phyloP scores from a whole-genome alignment of 1,140 invertebrate species.

The Cydia splendana region DNA sequence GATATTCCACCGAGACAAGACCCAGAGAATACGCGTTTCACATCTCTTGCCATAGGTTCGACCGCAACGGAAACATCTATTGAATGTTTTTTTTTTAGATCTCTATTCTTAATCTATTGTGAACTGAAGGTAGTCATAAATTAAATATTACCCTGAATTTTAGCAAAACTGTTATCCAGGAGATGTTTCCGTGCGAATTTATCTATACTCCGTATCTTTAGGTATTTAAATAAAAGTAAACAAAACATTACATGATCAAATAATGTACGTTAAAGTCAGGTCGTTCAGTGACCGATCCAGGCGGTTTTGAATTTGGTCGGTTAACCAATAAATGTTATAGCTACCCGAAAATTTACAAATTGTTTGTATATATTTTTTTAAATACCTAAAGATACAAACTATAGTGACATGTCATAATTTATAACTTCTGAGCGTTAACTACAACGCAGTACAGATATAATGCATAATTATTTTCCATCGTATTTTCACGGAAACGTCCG shows the following conservation, averaged over 20 bases:
- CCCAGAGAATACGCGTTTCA: not conserved
- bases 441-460: too few relatives aligned
- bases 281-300: too few relatives aligned
- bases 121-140: constrained; percentile 15
- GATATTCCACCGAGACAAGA: not conserved
- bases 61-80: not conserved
- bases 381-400: too few relatives aligned
- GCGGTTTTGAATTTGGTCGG: too few relatives aligned
- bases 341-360: too few relatives aligned
- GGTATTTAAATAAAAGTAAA: too few relatives aligned
- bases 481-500: too few relatives aligned
- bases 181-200: constrained; percentile 12
- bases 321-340: too few relatives aligned
- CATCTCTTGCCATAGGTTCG: constrained; percentile 3
- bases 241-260: too few relatives aligned
- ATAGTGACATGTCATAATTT: not conserved
- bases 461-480: too few relatives aligned
- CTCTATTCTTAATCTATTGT: constrained; percentile 12
- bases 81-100: not conserved
- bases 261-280: too few relatives aligned
- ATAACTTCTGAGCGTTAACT: not conserved
- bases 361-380: too few relatives aligned
- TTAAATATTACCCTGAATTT: constrained; percentile 21
- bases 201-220: not conserved
- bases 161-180: constrained; percentile 4